Evolutionary conservation across 2,888 invertebrate genomes (phyloP).

Genomic region (Ctenicera cuprea): DNA sequence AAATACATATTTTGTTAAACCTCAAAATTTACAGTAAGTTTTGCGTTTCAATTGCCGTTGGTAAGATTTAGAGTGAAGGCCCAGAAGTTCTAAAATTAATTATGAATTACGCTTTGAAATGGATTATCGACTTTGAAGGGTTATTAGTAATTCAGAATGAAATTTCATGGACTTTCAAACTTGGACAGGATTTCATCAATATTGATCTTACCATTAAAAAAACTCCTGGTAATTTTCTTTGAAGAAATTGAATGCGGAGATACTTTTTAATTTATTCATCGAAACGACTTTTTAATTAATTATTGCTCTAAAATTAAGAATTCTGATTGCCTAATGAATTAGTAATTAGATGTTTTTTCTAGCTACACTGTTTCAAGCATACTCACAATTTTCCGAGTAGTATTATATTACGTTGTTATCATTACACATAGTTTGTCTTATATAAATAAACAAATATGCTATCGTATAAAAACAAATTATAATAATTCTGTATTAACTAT

Average conservation of each 20-base stretch:
- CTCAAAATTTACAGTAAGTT: background rate
- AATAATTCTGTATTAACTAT: slow-evolving; percentile 46
- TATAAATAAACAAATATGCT: slow-evolving; percentile 13
- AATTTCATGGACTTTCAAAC: slow-evolving; percentile 13
- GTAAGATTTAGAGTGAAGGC: background rate
- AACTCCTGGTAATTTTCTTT: background rate
- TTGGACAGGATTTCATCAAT: slow-evolving; percentile 4
- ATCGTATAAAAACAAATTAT: slow-evolving; percentile 19
- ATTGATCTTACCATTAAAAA: slow-evolving; percentile 17
- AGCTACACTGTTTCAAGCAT: slow-evolving; percentile 7
- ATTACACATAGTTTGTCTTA: slow-evolving; percentile 20
- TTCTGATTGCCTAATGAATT: background rate
- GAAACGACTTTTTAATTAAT: background rate
- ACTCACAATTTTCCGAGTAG: slow-evolving; percentile 1
- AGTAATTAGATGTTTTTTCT: background rate
- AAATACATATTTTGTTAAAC: background rate
- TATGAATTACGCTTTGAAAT: slow-evolving; percentile 24
- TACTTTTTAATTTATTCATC: slow-evolving; percentile 31
- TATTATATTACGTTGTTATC: slow-evolving; percentile 24
- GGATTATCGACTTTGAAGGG: slow-evolving; percentile 22
- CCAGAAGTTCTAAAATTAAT: slow-evolving; percentile 23
- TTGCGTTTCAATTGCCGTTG: too few relatives aligned
- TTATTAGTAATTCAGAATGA: slow-evolving; percentile 17
- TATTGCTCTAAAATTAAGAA: background rate
- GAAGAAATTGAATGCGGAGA: background rate